phyloP scores from a whole-genome alignment of 2,888 invertebrate genomes.

The Rhopalosiphum nymphaeae region DNA sequence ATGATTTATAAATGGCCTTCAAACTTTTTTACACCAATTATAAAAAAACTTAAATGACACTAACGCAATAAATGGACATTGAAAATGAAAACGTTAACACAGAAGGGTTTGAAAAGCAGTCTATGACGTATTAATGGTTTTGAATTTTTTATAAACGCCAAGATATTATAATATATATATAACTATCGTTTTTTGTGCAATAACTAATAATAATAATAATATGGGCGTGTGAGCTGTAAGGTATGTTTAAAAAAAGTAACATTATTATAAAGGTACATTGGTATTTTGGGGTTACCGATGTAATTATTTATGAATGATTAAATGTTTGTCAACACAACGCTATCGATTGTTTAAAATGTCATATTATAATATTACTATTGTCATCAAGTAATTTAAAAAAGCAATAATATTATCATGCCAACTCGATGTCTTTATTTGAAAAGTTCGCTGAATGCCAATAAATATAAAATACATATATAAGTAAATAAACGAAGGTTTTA shows the following conservation, averaged over 20 bases:
- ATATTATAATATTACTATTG: background rate
- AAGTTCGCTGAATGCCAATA: slow-evolving; percentile 5
- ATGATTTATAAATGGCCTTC: no score
- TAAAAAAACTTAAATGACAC: no score
- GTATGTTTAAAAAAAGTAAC: background rate
- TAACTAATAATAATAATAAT: background rate
- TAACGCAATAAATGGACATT: background rate
- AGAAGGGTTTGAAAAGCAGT: background rate
- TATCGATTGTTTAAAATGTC: background rate
- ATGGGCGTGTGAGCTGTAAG: background rate
- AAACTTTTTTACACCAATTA: no score
- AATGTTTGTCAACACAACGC: background rate
- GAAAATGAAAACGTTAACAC: background rate
- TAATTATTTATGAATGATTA: slow-evolving; percentile 7
- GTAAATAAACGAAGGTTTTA: background rate
- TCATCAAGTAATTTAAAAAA: background rate
- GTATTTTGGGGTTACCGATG: background rate
- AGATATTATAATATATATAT: background rate
- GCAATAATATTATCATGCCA: background rate
- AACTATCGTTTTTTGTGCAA: background rate
- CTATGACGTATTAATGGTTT: background rate
- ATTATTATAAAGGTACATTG: background rate
- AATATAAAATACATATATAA: background rate
- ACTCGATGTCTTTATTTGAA: background rate
- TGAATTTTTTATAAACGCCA: background rate